These are phyloP conservation scores for Pycnonotus jocosus DNA, from an alignment of 2,113 vertebrate species.

Conservation along the genomic window DNA sequence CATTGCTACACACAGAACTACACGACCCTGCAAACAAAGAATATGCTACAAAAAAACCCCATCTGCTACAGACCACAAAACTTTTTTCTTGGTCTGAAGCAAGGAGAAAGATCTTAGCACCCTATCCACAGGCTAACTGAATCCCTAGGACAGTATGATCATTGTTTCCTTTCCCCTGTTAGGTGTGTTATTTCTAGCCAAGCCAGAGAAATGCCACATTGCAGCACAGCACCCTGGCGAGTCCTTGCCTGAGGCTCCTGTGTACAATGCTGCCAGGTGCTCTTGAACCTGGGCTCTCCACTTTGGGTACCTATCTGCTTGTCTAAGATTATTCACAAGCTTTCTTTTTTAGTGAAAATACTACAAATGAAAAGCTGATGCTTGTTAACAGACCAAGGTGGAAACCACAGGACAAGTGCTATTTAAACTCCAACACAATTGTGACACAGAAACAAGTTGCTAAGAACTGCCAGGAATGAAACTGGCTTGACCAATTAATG, in stretches of 20 bases:
- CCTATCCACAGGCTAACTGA: neutral
- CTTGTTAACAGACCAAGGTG: neutral
- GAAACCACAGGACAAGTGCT: neutral
- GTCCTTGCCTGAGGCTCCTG: neutral
- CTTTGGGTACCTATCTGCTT: neutral
- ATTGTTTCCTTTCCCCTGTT: neutral
- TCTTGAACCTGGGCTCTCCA: neutral
- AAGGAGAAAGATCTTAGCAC: neutral
- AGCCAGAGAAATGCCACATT: neutral
- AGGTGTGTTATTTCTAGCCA: neutral
- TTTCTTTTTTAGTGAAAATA: neutral
- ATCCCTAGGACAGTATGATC: neutral
- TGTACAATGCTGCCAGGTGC: neutral
- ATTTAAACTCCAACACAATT: neutral
- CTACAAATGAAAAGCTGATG: neutral
- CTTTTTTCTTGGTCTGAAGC: neutral
- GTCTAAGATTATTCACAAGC: neutral
- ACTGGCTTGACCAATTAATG: neutral
- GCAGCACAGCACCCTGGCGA: accelerated
- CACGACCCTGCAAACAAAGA: neutral
- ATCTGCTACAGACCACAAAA: neutral
- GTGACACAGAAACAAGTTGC: neutral
- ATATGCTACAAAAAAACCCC: neutral
- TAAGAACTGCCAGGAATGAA: neutral
- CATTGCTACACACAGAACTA: neutral